Percentiles rank a stretch among this genome's conserved stretches.
These are phyloP conservation scores for Lasioglossum leucozonium DNA, from an alignment of 2,888 invertebrate species.

Conservation along the genomic window DNA sequence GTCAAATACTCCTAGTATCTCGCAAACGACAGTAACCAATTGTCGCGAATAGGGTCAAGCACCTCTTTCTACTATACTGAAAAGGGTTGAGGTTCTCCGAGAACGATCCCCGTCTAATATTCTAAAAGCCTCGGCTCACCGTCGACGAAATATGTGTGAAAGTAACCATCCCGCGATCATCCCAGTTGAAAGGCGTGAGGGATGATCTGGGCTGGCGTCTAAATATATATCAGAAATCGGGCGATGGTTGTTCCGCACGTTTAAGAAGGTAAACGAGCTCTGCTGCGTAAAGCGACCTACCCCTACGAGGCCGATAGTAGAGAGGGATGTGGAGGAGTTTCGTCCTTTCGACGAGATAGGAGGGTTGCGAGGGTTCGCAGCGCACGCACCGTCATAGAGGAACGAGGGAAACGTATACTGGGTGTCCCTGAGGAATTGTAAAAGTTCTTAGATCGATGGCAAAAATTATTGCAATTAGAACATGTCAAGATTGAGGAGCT, in stretches of 20 bases:
- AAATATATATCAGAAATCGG: constrained; percentile 26
- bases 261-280: constrained; percentile 66
- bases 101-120: not conserved
- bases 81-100: not conserved
- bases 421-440: not conserved
- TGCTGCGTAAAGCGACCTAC: constrained; percentile 57
- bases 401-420: constrained; percentile 11
- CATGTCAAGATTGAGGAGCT: not conserved
- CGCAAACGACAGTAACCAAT: not conserved
- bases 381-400: constrained; percentile 21
- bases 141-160: constrained; percentile 5
- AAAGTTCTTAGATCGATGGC: not conserved
- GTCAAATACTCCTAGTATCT: not conserved
- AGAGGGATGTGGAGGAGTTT: constrained; percentile 39
- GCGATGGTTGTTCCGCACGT: constrained; percentile 50
- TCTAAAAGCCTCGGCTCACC: not conserved
- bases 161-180: not conserved
- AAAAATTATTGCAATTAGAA: not conserved
- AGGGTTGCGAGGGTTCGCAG: constrained; percentile 31
- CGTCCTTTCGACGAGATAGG: constrained; percentile 41
- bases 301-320: constrained; percentile 39
- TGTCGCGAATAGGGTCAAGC: not conserved
- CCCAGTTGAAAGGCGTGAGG: not conserved
- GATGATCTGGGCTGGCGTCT: not conserved
- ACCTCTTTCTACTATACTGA: not conserved